Conservation (phyloP, 2,113 vertebrate genomes). For the Regulus satrapa region DNA sequence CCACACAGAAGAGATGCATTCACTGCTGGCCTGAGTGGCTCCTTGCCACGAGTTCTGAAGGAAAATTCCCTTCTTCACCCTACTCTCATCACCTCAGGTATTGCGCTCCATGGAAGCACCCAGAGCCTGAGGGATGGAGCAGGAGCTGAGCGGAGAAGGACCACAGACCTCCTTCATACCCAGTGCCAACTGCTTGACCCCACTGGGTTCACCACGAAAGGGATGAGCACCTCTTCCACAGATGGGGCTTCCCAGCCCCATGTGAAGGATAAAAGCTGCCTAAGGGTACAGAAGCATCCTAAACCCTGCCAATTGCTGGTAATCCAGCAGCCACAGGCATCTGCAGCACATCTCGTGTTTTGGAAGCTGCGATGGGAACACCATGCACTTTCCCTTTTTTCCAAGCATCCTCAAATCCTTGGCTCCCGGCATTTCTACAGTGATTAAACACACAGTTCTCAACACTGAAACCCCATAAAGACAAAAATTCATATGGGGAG, state of each 20-base stretch:
- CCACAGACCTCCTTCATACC: rapidly evolving
- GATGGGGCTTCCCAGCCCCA: background rate
- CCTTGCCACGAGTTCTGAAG: rapidly evolving
- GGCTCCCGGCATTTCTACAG: background rate
- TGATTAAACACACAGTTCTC: background rate
- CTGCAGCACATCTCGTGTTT: background rate
- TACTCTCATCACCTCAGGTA: rapidly evolving
- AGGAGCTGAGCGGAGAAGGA: background rate
- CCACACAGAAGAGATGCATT: background rate
- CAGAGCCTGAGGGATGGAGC: background rate
- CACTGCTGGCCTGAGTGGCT: rapidly evolving
- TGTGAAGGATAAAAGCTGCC: background rate
- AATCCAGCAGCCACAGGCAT: background rate
- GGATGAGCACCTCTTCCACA: background rate
- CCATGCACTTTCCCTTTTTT: background rate
- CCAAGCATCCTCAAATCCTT: background rate
- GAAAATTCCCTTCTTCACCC: background rate
- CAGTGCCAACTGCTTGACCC: background rate
- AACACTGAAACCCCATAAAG: background rate
- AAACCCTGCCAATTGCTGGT: background rate
- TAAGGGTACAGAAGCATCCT: background rate
- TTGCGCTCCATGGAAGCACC: background rate
- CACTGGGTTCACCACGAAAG: rapidly evolving
- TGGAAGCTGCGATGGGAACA: background rate
- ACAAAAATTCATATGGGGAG: background rate